Base-by-base conservation (phyloP, 2,888 invertebrate genomes). In the Athalia circularis region DNA sequence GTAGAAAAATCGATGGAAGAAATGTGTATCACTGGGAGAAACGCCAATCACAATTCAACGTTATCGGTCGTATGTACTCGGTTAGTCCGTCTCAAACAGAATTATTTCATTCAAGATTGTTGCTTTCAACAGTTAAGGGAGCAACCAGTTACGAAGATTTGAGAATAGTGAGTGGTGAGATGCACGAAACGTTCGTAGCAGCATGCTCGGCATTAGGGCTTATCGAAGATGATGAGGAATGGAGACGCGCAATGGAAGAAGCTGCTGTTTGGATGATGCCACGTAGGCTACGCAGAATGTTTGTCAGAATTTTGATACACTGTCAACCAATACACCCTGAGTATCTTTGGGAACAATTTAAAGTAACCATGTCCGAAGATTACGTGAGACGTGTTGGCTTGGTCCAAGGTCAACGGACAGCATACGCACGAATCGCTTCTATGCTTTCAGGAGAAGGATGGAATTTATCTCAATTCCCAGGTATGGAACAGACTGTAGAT, bases 211-310 rank as follows among this genome's bases (percentile, higher is more conserved):
- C 81, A 47, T 80, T 84, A 54, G 82, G 84, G 48, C 75, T 91
- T 5, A 79, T 89, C 3, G 83, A 82, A 43, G 81, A 88, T 79
- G 86, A 86, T 68, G 50, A 70, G 15, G 84, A 87, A 78, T 88
- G 86, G 84, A 75, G 70, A n/a, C 45, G 52, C 6, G 72, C 80
- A 8, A 52, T 88, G 61, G 47, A 79, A 4, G 87, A 89, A 77
- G 85, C 85, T 3, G 79, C 68, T 1, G n/a, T 59, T 3, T 76
- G 76, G 43, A 79, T 85, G 82, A 83, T 87, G 85, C 83, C 84
- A 4, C 64, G 59, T 52, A 77, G 82, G 76, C 74, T 89, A 64
- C 76, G 88, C 77, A 59, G 81, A 43, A 70, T 86, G 3, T 87
- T 87, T 80, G 83, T 82, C 6, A 72, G 77, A 67, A 82, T 86